Evolutionary conservation across 2,113 vertebrate species (phyloP).

Genomic region (Melospiza melodia): DNA sequence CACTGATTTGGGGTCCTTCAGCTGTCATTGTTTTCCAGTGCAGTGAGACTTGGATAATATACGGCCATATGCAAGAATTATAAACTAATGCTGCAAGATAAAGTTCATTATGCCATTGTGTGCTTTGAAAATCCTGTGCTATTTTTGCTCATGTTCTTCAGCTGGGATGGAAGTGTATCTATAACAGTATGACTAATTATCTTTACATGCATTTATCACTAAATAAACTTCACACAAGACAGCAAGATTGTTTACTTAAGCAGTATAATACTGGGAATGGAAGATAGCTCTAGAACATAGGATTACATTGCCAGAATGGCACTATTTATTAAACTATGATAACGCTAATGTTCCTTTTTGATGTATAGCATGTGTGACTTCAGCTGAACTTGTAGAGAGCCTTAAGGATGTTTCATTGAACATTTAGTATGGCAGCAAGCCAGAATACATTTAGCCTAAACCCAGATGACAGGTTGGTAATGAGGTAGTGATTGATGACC

Average conservation of each 20-base stretch:
- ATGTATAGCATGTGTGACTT: conserved; percentile 83
- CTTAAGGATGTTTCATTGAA: conserved; percentile 87
- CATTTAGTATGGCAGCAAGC: conserved; percentile 85
- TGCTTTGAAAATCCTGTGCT: conserved; percentile 50
- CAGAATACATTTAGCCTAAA: conserved; percentile 87
- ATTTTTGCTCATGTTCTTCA: conserved; percentile 13
- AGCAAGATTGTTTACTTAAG: conserved; percentile 83
- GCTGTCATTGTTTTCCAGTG: not conserved
- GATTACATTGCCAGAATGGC: conserved; percentile 77
- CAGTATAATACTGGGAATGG: conserved; percentile 75
- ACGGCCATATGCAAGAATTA: not conserved
- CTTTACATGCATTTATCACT: conserved; percentile 73
- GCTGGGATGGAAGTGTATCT: conserved; percentile 26
- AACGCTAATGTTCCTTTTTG: conserved; percentile 82
- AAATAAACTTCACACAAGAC: conserved; percentile 84
- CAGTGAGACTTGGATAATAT: not conserved
- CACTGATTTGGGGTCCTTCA: not conserved
- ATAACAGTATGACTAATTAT: conserved; percentile 69
- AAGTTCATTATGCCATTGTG: not conserved
- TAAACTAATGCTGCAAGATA: not conserved
- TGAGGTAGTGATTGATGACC: conserved; percentile 90
- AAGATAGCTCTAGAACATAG: conserved; percentile 79
- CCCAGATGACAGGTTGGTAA: conserved; percentile 86
- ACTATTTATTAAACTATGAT: conserved; percentile 85
- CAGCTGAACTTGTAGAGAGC: conserved; percentile 84